Evolutionary conservation across 2,888 invertebrate genomes (phyloP), one percentile per base, ranked within the genome.

Genomic region (Diarsia mendica): DNA sequence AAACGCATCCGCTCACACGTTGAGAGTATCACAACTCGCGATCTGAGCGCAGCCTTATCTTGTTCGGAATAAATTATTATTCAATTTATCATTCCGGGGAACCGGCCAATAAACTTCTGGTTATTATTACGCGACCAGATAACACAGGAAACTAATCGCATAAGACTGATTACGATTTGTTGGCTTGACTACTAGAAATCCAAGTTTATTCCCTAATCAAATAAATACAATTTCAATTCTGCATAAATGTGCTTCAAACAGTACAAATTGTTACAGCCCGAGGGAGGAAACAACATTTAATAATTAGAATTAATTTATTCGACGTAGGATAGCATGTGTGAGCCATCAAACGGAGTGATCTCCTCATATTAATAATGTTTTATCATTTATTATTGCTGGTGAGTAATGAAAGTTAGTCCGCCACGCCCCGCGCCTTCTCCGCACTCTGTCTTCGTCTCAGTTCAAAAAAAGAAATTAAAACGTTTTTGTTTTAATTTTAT

Each of bases 311-410:
- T 96, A 96, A 96, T 96, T 95, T 95, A 94, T 94, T 93, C 93
- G 90, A 90, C 89, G 89, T 90, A 90, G 91, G 94, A 94, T 93
- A 95, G 93, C 91, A 89, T 91, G 90, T 92, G 92, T 91, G 93
- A 91, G 93, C 92, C 94, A 94, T 95, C 95, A 93, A 90, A 92
- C 90, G 91, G 91, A 90, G 90, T 93, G 95, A 95, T 96, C 95
- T 93, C 92, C 88, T 90, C 92, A 92, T 94, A 96, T 96, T 96
- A 96, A 96, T 96, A 96, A 96, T 96, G 96, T 96, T 95, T 96
- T 96, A 96, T 96, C 96, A 96, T 96, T 96, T 96, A 96, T 96
- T 95, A 96, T 93, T 90, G 91, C 91, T 90, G 89, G 90, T 96
- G 96, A 96, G 96, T 96, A 96, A 96, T 96, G 96, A 95, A 96